Evolutionary conservation across 2,797 vertebrate species (phyloP).

Genomic region (Cyprinella venusta): DNA sequence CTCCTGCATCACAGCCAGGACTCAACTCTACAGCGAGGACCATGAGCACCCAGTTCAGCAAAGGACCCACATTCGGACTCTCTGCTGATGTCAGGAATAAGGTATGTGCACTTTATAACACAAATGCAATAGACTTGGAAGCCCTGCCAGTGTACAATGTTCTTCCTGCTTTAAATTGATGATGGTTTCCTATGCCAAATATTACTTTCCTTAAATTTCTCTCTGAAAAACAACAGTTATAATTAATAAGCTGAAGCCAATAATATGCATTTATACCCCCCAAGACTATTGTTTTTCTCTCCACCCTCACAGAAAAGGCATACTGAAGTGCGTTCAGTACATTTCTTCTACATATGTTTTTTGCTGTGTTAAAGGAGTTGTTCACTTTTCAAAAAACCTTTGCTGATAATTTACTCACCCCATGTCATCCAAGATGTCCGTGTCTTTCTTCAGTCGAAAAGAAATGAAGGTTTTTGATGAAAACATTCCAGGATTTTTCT

Average conservation of each 20-base stretch:
- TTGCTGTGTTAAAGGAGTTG: not conserved
- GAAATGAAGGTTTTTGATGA: too few species aligned
- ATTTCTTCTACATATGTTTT: not conserved
- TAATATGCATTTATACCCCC: not conserved
- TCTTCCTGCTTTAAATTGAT: not conserved
- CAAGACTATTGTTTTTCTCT: not conserved
- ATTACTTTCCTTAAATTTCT: not conserved
- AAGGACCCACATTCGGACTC: constrained; percentile 80
- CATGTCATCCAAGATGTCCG: too few species aligned
- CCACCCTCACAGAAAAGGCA: not conserved
- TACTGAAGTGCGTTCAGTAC: not conserved
- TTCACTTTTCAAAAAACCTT: too few species aligned
- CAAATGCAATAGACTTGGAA: not conserved
- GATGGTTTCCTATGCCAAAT: not conserved
- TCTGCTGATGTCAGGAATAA: constrained; percentile 81
- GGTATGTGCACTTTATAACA: constrained; percentile 65
- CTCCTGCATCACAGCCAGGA: not conserved
- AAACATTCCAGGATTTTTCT: too few species aligned
- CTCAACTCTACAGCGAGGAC: constrained; percentile 53
- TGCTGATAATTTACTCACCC: too few species aligned
- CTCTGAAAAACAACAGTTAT: not conserved
- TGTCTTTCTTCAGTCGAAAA: too few species aligned
- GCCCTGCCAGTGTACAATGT: not conserved
- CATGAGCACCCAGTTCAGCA: constrained; percentile 78
- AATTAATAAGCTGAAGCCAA: not conserved